Evolutionary conservation across 1,140 invertebrate species (phyloP).

Genomic region (Bombus ignitus): DNA sequence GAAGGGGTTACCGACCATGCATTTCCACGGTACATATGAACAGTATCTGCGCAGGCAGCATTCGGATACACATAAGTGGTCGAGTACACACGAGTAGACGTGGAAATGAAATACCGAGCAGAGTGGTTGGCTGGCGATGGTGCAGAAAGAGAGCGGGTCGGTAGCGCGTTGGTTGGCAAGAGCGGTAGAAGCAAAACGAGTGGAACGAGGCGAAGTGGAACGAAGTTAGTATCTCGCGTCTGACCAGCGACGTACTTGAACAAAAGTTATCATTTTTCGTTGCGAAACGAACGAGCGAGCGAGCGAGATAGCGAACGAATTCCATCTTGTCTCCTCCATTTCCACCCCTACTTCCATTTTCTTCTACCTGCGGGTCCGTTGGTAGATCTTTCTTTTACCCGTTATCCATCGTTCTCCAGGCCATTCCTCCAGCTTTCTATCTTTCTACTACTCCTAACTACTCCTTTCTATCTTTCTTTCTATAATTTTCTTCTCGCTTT

Average conservation of each 20-base stretch:
- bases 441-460: too few species aligned
- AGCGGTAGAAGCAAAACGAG: constrained; percentile 18
- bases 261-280: constrained; percentile 72
- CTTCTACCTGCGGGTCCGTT: not conserved
- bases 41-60: constrained; percentile 46
- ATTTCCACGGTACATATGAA: constrained; percentile 30
- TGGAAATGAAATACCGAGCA: constrained; percentile 47
- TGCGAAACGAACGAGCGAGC: not conserved
- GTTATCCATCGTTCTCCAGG: not conserved
- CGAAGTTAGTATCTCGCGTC: constrained; percentile 64
- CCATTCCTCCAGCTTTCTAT: not conserved
- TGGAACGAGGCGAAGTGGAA: constrained; percentile 61
- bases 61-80: constrained; percentile 51
- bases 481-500: not conserved
- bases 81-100: constrained; percentile 47
- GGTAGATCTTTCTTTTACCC: not conserved
- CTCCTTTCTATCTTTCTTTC: not conserved
- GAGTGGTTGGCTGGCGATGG: constrained; percentile 30
- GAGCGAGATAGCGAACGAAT: not conserved
- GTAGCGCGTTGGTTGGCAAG: not conserved
- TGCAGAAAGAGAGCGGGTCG: not conserved
- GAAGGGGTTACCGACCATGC: not conserved
- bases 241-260: constrained; percentile 66
- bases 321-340: not conserved
- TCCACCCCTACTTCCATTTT: not conserved